Percentiles rank a stretch among this genome's conserved stretches.
phyloP scores from a whole-genome alignment of 2,797 vertebrate genomes.

The Sebastes vulpes region DNA sequence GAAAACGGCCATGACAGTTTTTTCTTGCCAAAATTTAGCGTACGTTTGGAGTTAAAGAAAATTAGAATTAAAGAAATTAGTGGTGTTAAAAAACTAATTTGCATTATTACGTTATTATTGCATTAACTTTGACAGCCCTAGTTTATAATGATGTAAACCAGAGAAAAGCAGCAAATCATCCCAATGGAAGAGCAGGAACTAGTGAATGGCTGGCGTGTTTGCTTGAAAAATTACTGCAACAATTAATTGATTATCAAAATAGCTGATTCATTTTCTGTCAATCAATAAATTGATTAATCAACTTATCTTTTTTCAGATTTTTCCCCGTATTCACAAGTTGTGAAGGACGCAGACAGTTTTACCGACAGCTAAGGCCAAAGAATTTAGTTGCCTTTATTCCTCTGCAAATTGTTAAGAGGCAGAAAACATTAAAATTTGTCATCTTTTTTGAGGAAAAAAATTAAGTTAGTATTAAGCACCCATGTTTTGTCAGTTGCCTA shows the following conservation, averaged over 20 bases:
- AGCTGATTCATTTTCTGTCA: background rate
- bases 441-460: background rate
- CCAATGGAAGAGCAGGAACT: background rate
- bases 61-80: too few relatives aligned
- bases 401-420: background rate
- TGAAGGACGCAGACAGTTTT: background rate
- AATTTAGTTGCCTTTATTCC: background rate
- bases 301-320: background rate
- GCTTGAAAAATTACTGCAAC: background rate
- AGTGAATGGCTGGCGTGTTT: background rate
- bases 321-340: background rate
- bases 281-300: background rate
- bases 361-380: background rate
- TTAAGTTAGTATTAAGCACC: background rate
- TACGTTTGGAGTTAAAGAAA: too few relatives aligned
- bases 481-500: conserved; percentile 48
- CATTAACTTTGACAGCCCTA: too few relatives aligned
- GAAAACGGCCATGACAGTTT: too few relatives aligned
- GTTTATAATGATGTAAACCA: background rate
- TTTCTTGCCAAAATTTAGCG: too few relatives aligned
- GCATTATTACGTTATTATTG: too few relatives aligned
- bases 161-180: background rate
- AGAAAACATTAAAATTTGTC: conserved; percentile 9
- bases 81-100: too few relatives aligned
- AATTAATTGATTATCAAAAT: background rate